Evolutionary conservation across 2,113 vertebrate species (phyloP).

Genomic region (Cebus imitator): DNA sequence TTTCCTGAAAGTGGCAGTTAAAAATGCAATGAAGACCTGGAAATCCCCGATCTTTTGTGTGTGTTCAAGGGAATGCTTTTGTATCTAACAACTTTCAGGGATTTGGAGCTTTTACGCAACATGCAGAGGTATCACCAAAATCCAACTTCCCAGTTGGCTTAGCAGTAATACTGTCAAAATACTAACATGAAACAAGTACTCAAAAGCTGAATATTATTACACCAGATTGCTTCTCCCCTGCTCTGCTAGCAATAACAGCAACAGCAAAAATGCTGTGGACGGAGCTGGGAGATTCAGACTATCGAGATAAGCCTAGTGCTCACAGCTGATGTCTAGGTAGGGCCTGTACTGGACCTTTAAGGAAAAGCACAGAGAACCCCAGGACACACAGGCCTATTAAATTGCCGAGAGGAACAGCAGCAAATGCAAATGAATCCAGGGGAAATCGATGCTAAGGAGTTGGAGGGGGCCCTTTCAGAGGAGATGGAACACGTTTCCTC

Average conservation of each 20-base stretch:
- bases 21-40: neutral
- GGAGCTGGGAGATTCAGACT: fast-evolving
- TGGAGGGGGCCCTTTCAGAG: neutral
- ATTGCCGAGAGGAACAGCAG: fast-evolving
- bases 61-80: neutral
- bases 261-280: neutral
- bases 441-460: fast-evolving
- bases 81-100: neutral
- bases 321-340: fast-evolving
- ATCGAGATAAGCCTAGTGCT: neutral
- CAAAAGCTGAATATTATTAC: neutral
- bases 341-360: neutral
- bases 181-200: neutral
- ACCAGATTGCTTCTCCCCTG: neutral
- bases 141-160: neutral
- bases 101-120: neutral
- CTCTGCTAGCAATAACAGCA: neutral
- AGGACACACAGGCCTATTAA: fast-evolving
- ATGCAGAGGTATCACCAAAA: neutral
- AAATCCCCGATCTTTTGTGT: neutral
- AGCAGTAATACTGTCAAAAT: neutral
- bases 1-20: neutral
- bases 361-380: too few relatives aligned
- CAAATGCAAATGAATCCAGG: fast-evolving
- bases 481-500: neutral